phyloP scores from a whole-genome alignment of 1,140 invertebrate genomes.

The Eciton burchellii region DNA sequence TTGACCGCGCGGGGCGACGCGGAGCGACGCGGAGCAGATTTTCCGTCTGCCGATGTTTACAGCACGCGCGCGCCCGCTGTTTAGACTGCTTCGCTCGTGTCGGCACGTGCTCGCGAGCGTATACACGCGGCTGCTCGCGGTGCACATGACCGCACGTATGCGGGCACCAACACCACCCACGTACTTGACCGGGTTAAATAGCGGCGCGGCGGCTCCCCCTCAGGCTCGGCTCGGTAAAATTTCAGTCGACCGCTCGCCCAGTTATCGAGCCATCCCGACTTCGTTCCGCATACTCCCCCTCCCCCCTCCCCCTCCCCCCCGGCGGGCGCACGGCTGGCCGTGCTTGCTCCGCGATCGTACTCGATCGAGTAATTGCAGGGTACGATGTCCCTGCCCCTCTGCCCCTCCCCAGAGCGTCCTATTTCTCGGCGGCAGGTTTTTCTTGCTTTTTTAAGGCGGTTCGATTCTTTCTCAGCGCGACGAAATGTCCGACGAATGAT shows the following conservation, averaged over 20 bases:
- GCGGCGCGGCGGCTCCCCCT: not conserved
- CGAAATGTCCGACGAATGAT: not conserved
- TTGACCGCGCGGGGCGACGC: constrained; percentile 3
- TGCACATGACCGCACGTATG: constrained; percentile 33
- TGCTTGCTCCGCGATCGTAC: not conserved
- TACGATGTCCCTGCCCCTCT: no score
- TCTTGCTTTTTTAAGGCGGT: not conserved
- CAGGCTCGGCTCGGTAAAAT: constrained; percentile 17
- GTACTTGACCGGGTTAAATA: constrained; percentile 55
- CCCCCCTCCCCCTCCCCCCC: no score
- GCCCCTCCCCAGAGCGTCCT: not conserved
- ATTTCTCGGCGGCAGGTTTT: not conserved
- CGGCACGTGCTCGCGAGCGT: constrained; percentile 23
- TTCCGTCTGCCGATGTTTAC: constrained; percentile 46
- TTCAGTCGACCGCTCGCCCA: constrained; percentile 16
- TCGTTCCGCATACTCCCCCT: not conserved
- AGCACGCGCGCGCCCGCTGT: constrained; percentile 19
- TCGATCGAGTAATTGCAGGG: constrained; percentile 10
- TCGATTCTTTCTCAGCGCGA: not conserved
- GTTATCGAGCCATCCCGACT: constrained; percentile 42
- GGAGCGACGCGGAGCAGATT: constrained; percentile 22
- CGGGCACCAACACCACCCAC: not conserved
- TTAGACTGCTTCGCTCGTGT: constrained; percentile 16
- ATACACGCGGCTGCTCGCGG: constrained; percentile 25
- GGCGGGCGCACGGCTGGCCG: no score